Conservation (phyloP, 2,888 invertebrate genomes). For the Eurytoma californica region DNA sequence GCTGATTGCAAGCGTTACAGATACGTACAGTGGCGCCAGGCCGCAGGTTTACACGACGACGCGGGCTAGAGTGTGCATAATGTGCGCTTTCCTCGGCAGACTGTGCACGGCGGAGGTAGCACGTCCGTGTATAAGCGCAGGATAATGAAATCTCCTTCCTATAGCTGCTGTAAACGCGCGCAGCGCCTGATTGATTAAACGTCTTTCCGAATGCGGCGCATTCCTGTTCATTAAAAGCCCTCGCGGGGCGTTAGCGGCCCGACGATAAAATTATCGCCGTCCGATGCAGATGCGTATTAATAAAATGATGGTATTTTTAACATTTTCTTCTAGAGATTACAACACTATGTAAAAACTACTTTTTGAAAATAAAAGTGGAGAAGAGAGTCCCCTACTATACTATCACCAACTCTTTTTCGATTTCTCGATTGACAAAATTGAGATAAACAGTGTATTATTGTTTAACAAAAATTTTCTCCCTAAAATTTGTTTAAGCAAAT, state of each 20-base stretch:
- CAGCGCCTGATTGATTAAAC: conserved; percentile 60
- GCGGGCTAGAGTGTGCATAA: not conserved
- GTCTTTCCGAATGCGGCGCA: conserved; percentile 57
- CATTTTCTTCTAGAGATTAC: too few relatives aligned
- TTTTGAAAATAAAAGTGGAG: too few relatives aligned
- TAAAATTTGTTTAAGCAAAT: too few relatives aligned
- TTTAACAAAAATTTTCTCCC: too few relatives aligned
- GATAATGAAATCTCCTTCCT: conserved; percentile 59
- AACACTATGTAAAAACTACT: too few relatives aligned
- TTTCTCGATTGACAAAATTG: too few relatives aligned
- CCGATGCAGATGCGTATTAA: too few relatives aligned
- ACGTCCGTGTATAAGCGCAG: not conserved
- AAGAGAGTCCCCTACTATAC: too few relatives aligned
- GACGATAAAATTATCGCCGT: conserved; percentile 30
- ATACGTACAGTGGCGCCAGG: not conserved
- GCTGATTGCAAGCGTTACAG: conserved; percentile 16
- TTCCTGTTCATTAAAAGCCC: conserved; percentile 55
- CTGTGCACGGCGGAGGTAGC: not conserved
- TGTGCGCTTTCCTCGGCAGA: conserved; percentile 15
- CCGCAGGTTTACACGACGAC: not conserved
- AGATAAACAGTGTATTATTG: too few relatives aligned
- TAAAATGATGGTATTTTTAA: too few relatives aligned
- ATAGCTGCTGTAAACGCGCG: conserved; percentile 35
- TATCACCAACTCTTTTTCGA: too few relatives aligned
- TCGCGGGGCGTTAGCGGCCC: conserved; percentile 4